Conservation (phyloP, 2,888 invertebrate genomes). For the Agrochola macilenta region DNA sequence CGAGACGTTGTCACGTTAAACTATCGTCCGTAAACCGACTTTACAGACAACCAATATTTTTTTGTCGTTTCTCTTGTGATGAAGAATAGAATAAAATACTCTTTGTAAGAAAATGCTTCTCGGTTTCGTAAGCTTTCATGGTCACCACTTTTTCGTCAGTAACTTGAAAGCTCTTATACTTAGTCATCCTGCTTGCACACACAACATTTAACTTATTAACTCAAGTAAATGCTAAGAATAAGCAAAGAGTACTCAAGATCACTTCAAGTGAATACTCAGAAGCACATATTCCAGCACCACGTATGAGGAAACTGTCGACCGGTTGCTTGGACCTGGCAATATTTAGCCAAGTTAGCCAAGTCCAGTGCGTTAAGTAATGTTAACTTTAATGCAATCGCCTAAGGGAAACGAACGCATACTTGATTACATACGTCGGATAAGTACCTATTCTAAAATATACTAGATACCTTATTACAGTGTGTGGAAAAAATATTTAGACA, state of each 20-base stretch:
- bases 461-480: constrained; percentile 30
- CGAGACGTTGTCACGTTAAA: too few species aligned
- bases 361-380: constrained; percentile 57
- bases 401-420: constrained; percentile 47
- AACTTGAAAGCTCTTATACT: background rate
- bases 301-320: constrained; percentile 55
- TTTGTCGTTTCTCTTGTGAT: background rate
- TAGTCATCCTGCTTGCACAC: background rate
- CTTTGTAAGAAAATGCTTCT: background rate
- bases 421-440: constrained; percentile 38
- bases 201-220: background rate
- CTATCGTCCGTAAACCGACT: too few species aligned
- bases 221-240: background rate
- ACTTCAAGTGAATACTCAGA: constrained; percentile 15
- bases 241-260: constrained; percentile 15
- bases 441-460: constrained; percentile 36
- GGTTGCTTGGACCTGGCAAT: constrained; percentile 53
- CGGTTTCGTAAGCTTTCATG: background rate
- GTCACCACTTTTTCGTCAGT: background rate
- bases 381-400: constrained; percentile 51
- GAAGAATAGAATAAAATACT: background rate
- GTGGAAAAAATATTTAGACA: constrained; percentile 28
- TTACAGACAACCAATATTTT: too few species aligned
- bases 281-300: constrained; percentile 19
- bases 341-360: constrained; percentile 35